Percentiles rank a stretch among this genome's conserved stretches.
Conservation (phyloP, 2,888 invertebrate genomes). For the Ecdyonurus torrentis region DNA sequence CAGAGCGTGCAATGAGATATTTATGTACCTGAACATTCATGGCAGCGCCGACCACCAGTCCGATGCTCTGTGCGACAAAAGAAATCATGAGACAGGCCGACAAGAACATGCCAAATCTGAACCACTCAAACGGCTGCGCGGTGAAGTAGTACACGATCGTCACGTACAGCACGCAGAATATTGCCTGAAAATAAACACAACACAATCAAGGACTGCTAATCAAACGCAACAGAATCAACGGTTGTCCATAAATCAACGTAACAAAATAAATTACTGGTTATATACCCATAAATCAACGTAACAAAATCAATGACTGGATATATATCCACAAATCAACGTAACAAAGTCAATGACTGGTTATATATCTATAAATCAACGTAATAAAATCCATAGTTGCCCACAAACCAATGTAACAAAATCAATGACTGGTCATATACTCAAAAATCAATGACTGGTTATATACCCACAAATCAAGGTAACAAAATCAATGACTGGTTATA, state of each 20-base stretch:
- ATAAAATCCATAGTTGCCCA: no score
- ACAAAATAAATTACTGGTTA: no score
- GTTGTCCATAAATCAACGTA: neutral
- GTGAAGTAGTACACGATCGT: constrained; percentile 90
- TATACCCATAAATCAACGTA: no score
- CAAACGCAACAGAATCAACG: no score
- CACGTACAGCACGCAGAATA: constrained; percentile 85
- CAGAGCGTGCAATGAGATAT: no score
- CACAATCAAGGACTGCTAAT: neutral
- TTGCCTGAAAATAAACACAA: constrained; percentile 49
- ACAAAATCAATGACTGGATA: no score
- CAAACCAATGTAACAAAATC: no score
- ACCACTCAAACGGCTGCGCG: constrained; percentile 70
- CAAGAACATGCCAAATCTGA: constrained; percentile 77
- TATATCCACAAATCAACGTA: no score
- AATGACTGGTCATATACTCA: no score
- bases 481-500: neutral
- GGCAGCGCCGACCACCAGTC: constrained; percentile 87
- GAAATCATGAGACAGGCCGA: constrained; percentile 76
- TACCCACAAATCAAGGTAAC: no score
- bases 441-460: no score
- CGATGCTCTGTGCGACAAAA: constrained; percentile 90
- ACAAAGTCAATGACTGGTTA: no score
- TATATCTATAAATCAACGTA: neutral
- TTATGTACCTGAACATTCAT: constrained; percentile 69